phyloP scores from a whole-genome alignment of 2,888 invertebrate species.

The Entomobrya proxima region DNA sequence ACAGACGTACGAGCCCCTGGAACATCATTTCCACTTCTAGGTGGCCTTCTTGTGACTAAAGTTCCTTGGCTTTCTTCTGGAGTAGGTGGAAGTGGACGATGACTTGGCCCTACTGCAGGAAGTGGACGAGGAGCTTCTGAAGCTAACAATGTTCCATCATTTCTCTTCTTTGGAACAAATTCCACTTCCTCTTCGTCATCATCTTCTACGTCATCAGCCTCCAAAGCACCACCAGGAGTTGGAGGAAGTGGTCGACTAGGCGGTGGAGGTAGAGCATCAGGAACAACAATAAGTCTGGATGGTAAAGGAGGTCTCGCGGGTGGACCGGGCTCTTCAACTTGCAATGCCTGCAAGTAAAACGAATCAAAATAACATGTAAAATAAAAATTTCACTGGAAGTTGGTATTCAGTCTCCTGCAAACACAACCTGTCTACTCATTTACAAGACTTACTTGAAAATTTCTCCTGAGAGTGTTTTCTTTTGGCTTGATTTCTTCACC shows the following conservation, averaged over 20 bases:
- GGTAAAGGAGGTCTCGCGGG: constrained; percentile 92
- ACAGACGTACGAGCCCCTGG: constrained; percentile 89
- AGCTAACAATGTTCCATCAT: constrained; percentile 95
- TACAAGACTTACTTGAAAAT: constrained; percentile 86
- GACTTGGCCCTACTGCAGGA: constrained; percentile 86
- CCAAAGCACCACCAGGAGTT: constrained; percentile 73
- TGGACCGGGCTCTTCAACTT: constrained; percentile 86
- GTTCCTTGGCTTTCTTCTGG: constrained; percentile 84
- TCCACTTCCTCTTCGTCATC: constrained; percentile 84
- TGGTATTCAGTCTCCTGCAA: neutral
- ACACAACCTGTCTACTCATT: neutral
- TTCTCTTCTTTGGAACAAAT: constrained; percentile 79
- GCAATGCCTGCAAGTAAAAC: constrained; percentile 60
- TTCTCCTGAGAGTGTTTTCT: constrained; percentile 96
- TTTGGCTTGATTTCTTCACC: constrained; percentile 94
- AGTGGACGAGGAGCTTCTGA: constrained; percentile 98
- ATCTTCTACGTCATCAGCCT: constrained; percentile 80
- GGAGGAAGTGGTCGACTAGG: constrained; percentile 82
- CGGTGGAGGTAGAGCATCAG: constrained; percentile 89
- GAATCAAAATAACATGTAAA: neutral
- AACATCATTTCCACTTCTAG: constrained; percentile 57
- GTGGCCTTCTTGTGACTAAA: constrained; percentile 73
- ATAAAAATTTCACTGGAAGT: neutral
- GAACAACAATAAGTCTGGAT: constrained; percentile 92
- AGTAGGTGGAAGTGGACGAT: constrained; percentile 95